Conservation (phyloP, 2,888 invertebrate species). For the Alentia gelatinosa region DNA sequence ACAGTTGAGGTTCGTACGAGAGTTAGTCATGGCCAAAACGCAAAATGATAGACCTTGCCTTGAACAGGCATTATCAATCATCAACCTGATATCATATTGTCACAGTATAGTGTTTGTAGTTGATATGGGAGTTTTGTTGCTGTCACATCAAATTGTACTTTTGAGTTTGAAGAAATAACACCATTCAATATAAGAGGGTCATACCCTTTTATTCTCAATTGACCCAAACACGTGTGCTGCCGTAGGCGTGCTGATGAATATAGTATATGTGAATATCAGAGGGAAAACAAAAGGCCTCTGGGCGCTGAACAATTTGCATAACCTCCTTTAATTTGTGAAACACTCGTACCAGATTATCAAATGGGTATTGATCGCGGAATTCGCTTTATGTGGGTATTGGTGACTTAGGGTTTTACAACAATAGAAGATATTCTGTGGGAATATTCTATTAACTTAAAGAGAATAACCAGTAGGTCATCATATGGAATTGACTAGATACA, state of each 20-base stretch:
- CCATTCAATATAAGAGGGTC: not conserved
- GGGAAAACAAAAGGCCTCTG: not conserved
- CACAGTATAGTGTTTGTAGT: not conserved
- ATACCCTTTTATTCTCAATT: not conserved
- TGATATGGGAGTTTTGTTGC: too few species aligned
- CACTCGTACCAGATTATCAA: not conserved
- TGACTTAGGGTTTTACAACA: not conserved
- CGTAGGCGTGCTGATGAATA: not conserved
- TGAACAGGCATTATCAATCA: not conserved
- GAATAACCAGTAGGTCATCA: not conserved
- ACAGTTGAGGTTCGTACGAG: not conserved
- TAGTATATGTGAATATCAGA: not conserved
- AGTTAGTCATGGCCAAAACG: not conserved
- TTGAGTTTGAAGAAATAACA: too few species aligned
- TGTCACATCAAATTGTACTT: too few species aligned
- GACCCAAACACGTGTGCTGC: not conserved
- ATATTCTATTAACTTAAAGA: too few species aligned
- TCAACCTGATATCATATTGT: not conserved
- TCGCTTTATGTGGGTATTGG: not conserved
- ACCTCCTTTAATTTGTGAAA: too few species aligned
- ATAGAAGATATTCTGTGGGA: not conserved
- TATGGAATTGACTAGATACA: too few species aligned
- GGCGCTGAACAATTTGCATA: not conserved
- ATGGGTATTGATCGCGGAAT: not conserved
- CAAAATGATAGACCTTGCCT: not conserved